phyloP scores from a whole-genome alignment of 2,888 invertebrate genomes.

The Epistrophella euchroma region DNA sequence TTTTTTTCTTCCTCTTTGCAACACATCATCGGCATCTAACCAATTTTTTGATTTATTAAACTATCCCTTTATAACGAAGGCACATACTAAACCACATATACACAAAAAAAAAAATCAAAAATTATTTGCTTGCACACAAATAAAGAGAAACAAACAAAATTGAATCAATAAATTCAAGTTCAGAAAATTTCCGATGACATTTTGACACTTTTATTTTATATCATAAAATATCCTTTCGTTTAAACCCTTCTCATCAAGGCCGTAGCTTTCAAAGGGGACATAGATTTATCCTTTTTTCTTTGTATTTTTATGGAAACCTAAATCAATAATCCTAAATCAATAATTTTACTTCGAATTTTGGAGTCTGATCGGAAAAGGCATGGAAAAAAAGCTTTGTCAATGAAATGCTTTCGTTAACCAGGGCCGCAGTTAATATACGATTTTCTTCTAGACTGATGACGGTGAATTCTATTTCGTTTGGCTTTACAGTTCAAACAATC shows the following conservation, averaged over 20 bases:
- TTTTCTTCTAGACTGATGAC: too few species aligned
- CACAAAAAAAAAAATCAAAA: neutral
- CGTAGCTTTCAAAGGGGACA: neutral
- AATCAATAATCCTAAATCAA: too few species aligned
- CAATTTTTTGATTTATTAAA: constrained; percentile 32
- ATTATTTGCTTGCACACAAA: constrained; percentile 33
- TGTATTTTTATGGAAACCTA: too few species aligned
- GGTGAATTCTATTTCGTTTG: too few species aligned
- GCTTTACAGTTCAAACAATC: too few species aligned
- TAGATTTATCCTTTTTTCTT: neutral
- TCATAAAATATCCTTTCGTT: constrained; percentile 14
- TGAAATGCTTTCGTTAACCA: too few species aligned
- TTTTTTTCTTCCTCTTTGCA: neutral
- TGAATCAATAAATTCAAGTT: constrained; percentile 74
- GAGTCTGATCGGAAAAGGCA: too few species aligned
- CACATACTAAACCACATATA: constrained; percentile 9
- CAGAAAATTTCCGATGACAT: constrained; percentile 56
- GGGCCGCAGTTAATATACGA: too few species aligned
- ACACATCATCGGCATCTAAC: neutral
- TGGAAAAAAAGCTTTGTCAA: too few species aligned
- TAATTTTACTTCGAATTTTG: too few species aligned
- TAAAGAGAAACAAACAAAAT: constrained; percentile 35
- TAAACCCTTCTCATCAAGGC: neutral
- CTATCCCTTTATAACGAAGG: constrained; percentile 6
- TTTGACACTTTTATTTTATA: constrained; percentile 71